Conservation (phyloP, 2,888 invertebrate species). For the Tinea semifulvella region DNA sequence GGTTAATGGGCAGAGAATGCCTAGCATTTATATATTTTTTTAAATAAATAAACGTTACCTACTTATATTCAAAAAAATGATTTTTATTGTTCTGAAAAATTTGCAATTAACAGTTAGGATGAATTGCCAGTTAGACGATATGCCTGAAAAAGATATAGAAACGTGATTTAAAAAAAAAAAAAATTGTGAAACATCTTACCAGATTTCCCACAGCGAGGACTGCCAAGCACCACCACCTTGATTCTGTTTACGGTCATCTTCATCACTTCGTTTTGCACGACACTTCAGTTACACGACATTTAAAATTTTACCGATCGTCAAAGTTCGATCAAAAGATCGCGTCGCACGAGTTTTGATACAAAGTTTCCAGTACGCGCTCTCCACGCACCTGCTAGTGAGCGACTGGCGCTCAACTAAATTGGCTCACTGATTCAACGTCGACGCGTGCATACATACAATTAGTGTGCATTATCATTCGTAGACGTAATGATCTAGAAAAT, state of each 20-base stretch:
- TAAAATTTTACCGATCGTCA: slow-evolving; percentile 8
- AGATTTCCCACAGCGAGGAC: slow-evolving; percentile 78
- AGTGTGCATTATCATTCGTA: background rate
- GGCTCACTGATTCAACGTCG: slow-evolving; percentile 33
- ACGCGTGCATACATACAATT: background rate
- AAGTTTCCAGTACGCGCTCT: slow-evolving; percentile 46
- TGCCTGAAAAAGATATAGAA: too few species aligned
- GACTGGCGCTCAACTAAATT: slow-evolving; percentile 54
- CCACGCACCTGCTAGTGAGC: slow-evolving; percentile 59
- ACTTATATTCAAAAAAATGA: too few species aligned
- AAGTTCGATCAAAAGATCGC: slow-evolving; percentile 27
- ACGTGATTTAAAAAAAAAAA: too few species aligned
- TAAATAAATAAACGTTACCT: too few species aligned
- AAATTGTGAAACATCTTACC: too few species aligned
- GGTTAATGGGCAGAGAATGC: too few species aligned
- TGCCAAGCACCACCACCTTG: slow-evolving; percentile 80
- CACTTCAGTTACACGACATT: background rate
- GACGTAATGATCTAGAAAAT: too few species aligned
- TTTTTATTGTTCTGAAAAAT: too few species aligned
- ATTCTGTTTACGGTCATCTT: slow-evolving; percentile 82
- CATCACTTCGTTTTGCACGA: background rate
- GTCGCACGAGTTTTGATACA: slow-evolving; percentile 16
- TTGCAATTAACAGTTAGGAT: too few species aligned
- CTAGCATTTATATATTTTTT: too few species aligned
- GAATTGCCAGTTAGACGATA: too few species aligned